phyloP scores from a whole-genome alignment of 2,113 vertebrate species.

The Clarias magur region DNA sequence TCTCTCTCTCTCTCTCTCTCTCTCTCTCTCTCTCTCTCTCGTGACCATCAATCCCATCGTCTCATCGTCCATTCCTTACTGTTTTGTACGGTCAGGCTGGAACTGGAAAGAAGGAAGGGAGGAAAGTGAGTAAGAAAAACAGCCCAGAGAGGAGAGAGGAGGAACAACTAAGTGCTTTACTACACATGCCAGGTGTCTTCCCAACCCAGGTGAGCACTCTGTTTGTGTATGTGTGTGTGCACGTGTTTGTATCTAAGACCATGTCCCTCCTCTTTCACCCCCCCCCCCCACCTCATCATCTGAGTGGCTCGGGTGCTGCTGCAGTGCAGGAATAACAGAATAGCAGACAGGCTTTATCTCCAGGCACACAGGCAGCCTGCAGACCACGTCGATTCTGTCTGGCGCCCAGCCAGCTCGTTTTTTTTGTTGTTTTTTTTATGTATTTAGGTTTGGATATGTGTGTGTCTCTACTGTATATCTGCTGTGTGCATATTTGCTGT shows the following conservation, averaged over 20 bases:
- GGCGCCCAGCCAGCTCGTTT: conserved; percentile 35
- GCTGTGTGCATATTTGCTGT: conserved; percentile 28
- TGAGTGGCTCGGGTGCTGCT: conserved; percentile 34
- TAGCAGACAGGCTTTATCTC: conserved; percentile 36
- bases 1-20: conserved; percentile 8
- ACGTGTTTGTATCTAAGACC: conserved; percentile 29
- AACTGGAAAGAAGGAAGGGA: not conserved
- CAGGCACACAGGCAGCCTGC: conserved; percentile 17
- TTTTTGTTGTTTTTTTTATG: not conserved
- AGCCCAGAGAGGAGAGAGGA: not conserved
- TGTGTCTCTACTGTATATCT: not conserved
- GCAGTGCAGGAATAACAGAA: conserved; percentile 54
- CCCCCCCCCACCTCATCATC: conserved; percentile 6
- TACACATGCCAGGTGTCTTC: conserved; percentile 15
- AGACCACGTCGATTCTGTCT: conserved; percentile 30
- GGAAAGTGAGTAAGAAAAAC: not conserved
- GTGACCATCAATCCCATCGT: not conserved
- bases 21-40: not conserved
- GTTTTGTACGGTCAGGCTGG: conserved; percentile 15
- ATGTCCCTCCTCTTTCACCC: not conserved
- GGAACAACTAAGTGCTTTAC: not conserved
- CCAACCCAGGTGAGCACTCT: conserved; percentile 42
- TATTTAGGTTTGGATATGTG: conserved; percentile 34
- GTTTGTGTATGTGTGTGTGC: conserved; percentile 24
- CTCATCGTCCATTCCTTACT: not conserved